Evolutionary conservation across 2,797 vertebrate species (phyloP), one percentile per base, ranked within the genome.

Genomic region (Cirrhinus molitorella): DNA sequence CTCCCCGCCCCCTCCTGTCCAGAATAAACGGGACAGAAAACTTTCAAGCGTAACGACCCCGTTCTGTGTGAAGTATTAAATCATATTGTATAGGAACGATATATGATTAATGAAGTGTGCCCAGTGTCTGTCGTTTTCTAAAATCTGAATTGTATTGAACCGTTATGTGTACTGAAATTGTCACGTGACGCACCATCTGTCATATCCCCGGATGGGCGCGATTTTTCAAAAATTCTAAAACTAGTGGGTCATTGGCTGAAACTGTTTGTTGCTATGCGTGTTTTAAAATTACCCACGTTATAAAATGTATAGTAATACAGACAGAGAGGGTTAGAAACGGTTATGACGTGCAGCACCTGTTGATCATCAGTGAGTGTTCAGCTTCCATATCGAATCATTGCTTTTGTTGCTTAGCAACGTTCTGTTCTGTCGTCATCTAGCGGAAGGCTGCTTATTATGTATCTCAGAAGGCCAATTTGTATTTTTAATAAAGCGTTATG

Each of bases 131-230:
- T 31, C 0, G 1, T 49, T 23, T 23, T 37, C 10, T 17, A 10
- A 31, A 47, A 49, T 51, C 1, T 63, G 6, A 51, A 28, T 13
- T 63, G 25, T 28, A 31, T 51, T 10, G 16, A 68, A 17, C 28
- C 4, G 10, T 55, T n/a, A 51, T 67, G 47, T 59, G 66, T 31
- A 1, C 66, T 12, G 65, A 45, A 31, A n/a, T 49, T 43, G 72
- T 75, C 81, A 83, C 71, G 81, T 83, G 61, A 82, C 37, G 10
- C 5, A 28, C n/a, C 34, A 28, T 57, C 34, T 61, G 40, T 31
- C 3, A 43, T 17, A n/a, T 66, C 0, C 59, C 61, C 23, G 61
- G 31, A 75, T 75, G 13, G 72, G 47, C 72, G 81, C 72, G 72
- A 12, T 13, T 75, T 67, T 63, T 37, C n/a, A 45, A 59, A 21